These are phyloP conservation scores for Delphinus delphis DNA, from an alignment of 2,113 vertebrate species.

Conservation along the genomic window DNA sequence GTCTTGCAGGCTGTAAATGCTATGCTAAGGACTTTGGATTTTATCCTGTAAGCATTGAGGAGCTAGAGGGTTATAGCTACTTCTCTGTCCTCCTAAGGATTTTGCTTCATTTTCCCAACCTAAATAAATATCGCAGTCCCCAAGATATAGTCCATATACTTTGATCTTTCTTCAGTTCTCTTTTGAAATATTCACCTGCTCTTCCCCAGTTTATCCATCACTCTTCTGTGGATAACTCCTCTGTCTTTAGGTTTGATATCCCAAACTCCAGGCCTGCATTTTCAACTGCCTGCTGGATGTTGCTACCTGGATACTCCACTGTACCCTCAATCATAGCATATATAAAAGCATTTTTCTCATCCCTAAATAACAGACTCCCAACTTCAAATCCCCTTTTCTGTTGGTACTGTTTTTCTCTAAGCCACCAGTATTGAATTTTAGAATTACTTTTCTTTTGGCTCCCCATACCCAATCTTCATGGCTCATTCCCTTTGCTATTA, in stretches of 20 bases:
- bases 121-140: neutral
- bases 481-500: neutral
- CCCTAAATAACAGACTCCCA: neutral
- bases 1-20: neutral
- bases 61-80: neutral
- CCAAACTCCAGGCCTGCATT: neutral
- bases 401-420: conserved; percentile 19
- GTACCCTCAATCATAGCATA: neutral
- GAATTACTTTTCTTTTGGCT: neutral
- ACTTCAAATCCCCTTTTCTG: conserved; percentile 10
- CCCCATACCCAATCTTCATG: neutral
- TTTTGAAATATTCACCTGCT: neutral
- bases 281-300: neutral
- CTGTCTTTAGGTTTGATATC: neutral
- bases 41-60: neutral
- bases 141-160: neutral
- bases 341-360: neutral
- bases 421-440: conserved; percentile 16
- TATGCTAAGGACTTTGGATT: neutral
- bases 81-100: neutral
- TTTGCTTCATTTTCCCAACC: conserved; percentile 2
- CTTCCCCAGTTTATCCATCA: neutral
- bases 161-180: neutral
- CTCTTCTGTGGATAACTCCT: neutral
- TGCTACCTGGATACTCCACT: neutral